A percentile compares a stretch with the other conserved stretches of the same genome.
Evolutionary conservation across 2,888 invertebrate species (phyloP).

Genomic region (Pyrochroa serraticornis): DNA sequence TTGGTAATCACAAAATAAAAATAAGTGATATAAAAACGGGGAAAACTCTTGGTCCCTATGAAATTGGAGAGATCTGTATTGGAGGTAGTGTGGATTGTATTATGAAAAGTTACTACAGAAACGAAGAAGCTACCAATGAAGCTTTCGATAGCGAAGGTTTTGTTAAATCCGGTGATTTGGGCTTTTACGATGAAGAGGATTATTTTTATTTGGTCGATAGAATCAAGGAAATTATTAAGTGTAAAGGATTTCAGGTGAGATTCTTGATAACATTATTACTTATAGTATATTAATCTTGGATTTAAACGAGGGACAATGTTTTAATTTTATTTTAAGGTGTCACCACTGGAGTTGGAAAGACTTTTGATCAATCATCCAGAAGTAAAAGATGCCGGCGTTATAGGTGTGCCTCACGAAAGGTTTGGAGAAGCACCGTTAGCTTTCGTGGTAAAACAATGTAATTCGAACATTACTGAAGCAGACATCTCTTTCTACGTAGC

Average conservation of each 20-base stretch:
- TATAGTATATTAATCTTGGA: too few relatives aligned
- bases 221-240: slow-evolving; percentile 89
- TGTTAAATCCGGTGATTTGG: slow-evolving; percentile 81
- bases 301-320: too few relatives aligned
- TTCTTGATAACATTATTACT: too few relatives aligned
- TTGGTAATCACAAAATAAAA: slow-evolving; percentile 53
- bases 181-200: slow-evolving; percentile 77
- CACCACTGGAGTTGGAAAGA: slow-evolving; percentile 87
- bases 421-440: slow-evolving; percentile 80
- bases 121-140: slow-evolving; percentile 66
- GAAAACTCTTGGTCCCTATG: slow-evolving; percentile 57
- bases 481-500: too few relatives aligned
- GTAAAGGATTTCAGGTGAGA: slow-evolving; percentile 79
- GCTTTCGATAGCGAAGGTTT: slow-evolving; percentile 76
- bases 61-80: slow-evolving; percentile 79
- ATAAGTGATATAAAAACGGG: slow-evolving; percentile 62
- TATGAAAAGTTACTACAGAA: slow-evolving; percentile 77
- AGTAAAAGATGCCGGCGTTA: slow-evolving; percentile 81
- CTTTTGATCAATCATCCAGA: slow-evolving; percentile 73
- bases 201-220: slow-evolving; percentile 84
- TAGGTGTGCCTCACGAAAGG: slow-evolving; percentile 71
- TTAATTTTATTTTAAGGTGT: slow-evolving; percentile 47
- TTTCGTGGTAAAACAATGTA: slow-evolving; percentile 66
- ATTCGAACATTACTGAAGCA: too few relatives aligned
- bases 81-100: slow-evolving; percentile 69